A percentile compares a stretch with the other conserved stretches of the same genome.
Evolutionary conservation across 2,797 vertebrate genomes (phyloP).

Genomic region (Prunella strophiata): DNA sequence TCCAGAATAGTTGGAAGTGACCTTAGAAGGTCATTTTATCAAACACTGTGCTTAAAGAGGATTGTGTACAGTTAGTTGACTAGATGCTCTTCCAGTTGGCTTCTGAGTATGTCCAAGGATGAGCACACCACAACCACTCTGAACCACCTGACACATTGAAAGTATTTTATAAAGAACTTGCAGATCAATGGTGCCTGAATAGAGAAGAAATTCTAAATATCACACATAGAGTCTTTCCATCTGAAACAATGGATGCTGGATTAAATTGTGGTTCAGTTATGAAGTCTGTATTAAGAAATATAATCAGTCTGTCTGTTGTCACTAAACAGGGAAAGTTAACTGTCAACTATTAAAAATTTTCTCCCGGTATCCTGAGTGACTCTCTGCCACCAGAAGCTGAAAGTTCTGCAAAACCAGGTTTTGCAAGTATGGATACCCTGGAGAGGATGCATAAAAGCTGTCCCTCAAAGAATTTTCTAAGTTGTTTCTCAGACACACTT

Average conservation of each 20-base stretch:
- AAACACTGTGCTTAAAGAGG: neutral
- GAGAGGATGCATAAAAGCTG: neutral
- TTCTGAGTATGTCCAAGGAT: neutral
- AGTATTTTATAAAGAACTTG: neutral
- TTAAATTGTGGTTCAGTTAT: neutral
- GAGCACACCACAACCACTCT: neutral
- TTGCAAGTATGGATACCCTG: neutral
- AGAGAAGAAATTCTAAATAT: neutral
- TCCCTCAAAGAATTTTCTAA: neutral
- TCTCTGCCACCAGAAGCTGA: neutral
- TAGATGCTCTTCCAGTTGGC: fast-evolving
- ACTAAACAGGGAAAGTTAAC: neutral
- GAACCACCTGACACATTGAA: neutral
- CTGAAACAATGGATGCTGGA: neutral
- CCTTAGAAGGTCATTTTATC: neutral
- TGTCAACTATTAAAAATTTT: neutral
- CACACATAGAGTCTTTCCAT: neutral
- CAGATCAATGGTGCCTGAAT: neutral
- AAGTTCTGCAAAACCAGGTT: neutral
- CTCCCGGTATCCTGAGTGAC: neutral
- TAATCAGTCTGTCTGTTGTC: neutral
- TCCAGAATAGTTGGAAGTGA: neutral
- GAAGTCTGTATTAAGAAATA: neutral
- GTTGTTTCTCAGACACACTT: neutral
- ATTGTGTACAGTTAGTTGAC: neutral